These are phyloP conservation scores for Morpho deidamia DNA, from an alignment of 2,888 invertebrate species.

Conservation along the genomic window DNA sequence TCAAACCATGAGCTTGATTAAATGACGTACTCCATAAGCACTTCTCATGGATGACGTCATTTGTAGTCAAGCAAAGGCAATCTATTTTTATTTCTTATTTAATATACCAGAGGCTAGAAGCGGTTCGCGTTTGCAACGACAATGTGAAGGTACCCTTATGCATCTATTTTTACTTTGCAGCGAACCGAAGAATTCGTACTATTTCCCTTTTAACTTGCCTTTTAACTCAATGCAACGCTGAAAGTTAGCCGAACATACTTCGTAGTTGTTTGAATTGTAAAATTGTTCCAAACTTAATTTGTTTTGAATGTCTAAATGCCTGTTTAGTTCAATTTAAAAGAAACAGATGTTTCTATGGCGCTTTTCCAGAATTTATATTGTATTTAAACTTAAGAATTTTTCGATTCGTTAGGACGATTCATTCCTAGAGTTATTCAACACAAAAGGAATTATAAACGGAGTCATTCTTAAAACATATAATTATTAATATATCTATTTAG, in stretches of 20 bases:
- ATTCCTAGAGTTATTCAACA: too few relatives aligned
- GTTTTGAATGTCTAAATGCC: constrained; percentile 6
- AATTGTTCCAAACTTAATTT: constrained; percentile 9
- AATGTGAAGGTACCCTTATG: background rate
- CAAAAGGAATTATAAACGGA: too few relatives aligned
- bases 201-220: constrained; percentile 18
- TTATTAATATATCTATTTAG: too few relatives aligned
- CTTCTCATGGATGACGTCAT: too few relatives aligned
- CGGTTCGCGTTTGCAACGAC: background rate
- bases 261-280: constrained; percentile 15
- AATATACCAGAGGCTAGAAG: background rate
- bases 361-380: too few relatives aligned
- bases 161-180: constrained; percentile 3
- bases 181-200: constrained; percentile 7
- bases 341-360: background rate
- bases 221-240: constrained; percentile 18
- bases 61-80: too few relatives aligned
- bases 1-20: too few relatives aligned
- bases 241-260: constrained; percentile 13
- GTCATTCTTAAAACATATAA: too few relatives aligned
- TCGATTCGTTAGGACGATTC: too few relatives aligned
- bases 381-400: background rate
- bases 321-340: background rate
- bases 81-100: too few relatives aligned
- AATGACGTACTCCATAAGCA: too few relatives aligned